Conservation (phyloP, 2,113 vertebrate genomes). For the Salvator merianae region DNA sequence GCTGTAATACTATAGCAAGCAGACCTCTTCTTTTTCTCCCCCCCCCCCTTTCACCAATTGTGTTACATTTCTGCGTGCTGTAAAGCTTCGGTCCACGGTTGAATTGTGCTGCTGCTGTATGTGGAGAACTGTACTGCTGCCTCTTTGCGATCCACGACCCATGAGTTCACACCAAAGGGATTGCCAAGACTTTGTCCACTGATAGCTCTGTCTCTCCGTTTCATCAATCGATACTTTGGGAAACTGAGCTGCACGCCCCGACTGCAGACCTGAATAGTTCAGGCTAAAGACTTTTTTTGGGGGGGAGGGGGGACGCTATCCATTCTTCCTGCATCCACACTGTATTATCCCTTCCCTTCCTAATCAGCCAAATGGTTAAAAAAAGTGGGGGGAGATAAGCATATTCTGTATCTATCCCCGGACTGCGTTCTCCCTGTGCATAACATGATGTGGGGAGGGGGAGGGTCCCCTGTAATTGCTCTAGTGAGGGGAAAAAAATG, state of each 20-base stretch:
- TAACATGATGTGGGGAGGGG: background rate
- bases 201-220: background rate
- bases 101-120: too few species aligned
- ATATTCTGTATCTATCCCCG: background rate
- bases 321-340: background rate
- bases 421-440: background rate
- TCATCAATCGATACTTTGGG: background rate
- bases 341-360: background rate
- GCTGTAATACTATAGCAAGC: background rate
- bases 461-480: slow-evolving; percentile 13
- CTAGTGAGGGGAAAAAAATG: slow-evolving; percentile 13
- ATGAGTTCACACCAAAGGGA: too few species aligned
- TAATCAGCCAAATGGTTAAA: background rate
- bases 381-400: background rate
- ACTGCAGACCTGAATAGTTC: background rate
- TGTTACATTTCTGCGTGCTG: background rate
- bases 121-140: background rate
- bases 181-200: background rate
- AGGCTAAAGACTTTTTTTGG: background rate
- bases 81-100: background rate
- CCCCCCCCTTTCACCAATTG: too few species aligned
- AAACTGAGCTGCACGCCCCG: background rate
- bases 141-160: background rate
- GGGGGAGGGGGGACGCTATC: too few species aligned
- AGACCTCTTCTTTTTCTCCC: background rate